Conservation (phyloP, 2,888 invertebrate genomes). For the Apamea anceps region DNA sequence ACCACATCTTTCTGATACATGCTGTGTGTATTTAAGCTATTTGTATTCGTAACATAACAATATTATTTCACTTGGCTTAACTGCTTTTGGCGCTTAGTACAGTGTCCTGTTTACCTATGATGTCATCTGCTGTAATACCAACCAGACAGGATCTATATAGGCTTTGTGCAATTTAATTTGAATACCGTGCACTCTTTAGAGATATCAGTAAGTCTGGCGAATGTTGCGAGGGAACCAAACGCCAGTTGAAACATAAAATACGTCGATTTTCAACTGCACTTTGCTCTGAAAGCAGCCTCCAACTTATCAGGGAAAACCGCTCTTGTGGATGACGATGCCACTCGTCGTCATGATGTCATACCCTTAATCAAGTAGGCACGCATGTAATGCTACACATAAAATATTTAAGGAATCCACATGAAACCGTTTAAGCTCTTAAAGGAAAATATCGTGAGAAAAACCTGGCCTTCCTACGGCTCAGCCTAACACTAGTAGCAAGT, state of each 20-base stretch:
- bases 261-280: no score
- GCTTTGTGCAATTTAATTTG: constrained; percentile 45
- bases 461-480: constrained; percentile 26
- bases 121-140: constrained; percentile 30
- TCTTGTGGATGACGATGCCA: neutral
- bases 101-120: constrained; percentile 39
- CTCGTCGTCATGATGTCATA: constrained; percentile 19
- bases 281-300: neutral
- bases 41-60: constrained; percentile 41
- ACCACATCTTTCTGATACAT: no score
- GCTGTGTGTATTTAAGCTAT: constrained; percentile 15
- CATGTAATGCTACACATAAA: constrained; percentile 20
- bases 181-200: constrained; percentile 16
- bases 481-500: constrained; percentile 1
- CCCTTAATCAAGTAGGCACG: constrained; percentile 24
- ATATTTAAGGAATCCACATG: constrained; percentile 40
- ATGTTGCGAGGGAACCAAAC: neutral
- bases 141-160: constrained; percentile 26
- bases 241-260: no score
- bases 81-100: constrained; percentile 45
- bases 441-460: constrained; percentile 57
- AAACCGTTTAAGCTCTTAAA: constrained; percentile 27
- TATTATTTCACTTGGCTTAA: constrained; percentile 31
- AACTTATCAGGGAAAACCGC: neutral
- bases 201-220: neutral